These are phyloP conservation scores for Danaus plexippus DNA, from an alignment of 1,140 invertebrate genomes.

Conservation along the genomic window DNA sequence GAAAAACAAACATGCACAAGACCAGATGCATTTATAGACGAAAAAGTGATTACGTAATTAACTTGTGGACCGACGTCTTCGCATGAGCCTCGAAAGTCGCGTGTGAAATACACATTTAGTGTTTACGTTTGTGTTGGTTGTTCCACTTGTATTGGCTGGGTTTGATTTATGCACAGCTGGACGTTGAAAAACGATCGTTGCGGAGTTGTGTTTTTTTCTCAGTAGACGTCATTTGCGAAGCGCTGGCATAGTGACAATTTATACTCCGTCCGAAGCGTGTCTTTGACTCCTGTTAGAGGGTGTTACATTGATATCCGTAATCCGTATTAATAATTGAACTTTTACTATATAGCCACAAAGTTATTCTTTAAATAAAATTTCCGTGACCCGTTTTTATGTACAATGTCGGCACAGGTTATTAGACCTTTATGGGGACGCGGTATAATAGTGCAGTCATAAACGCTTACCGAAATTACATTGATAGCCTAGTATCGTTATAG, in stretches of 20 bases:
- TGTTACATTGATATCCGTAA: too few species aligned
- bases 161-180: slow-evolving; percentile 41
- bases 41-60: too few species aligned
- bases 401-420: too few species aligned
- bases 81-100: slow-evolving; percentile 1
- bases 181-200: slow-evolving; percentile 39
- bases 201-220: slow-evolving; percentile 33
- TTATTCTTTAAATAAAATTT: too few species aligned
- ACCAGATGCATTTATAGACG: too few species aligned
- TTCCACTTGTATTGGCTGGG: slow-evolving; percentile 33
- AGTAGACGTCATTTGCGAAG: slow-evolving; percentile 28
- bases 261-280: slow-evolving; percentile 7
- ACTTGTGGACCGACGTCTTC: too few species aligned
- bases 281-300: slow-evolving; percentile 7
- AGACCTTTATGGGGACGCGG: too few species aligned
- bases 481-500: slow-evolving; percentile 2
- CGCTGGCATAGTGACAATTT: slow-evolving; percentile 28
- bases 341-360: too few species aligned
- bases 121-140: slow-evolving; percentile 24
- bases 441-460: not conserved
- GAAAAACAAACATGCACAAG: too few species aligned
- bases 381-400: too few species aligned
- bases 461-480: slow-evolving; percentile 1
- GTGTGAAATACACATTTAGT: slow-evolving; percentile 21
- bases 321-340: not conserved